Evolutionary conservation across 2,113 vertebrate genomes (phyloP).

Genomic region (Dromiciops gliroides): DNA sequence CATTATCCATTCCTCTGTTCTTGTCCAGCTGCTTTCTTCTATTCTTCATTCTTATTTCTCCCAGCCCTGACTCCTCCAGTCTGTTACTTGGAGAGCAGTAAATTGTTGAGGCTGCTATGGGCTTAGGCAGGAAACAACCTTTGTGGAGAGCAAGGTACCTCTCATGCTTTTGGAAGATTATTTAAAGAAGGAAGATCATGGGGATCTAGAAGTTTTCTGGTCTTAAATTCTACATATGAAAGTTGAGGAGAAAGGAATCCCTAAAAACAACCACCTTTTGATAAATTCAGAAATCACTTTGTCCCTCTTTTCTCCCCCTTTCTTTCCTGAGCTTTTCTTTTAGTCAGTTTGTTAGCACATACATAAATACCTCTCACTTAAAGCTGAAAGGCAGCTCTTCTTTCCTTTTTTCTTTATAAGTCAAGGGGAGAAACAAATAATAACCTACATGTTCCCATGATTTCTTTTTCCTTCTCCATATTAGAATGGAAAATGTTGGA

Average conservation of each 20-base stretch:
- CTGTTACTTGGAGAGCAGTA: background rate
- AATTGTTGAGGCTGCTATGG: background rate
- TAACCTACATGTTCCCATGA: background rate
- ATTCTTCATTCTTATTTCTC: fast-evolving
- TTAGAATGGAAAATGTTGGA: background rate
- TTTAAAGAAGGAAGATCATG: too few relatives aligned
- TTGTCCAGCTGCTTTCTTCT: fast-evolving
- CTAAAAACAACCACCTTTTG: fast-evolving
- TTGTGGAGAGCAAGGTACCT: background rate
- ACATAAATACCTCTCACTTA: background rate
- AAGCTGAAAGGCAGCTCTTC: background rate
- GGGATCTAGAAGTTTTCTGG: background rate
- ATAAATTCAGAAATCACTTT: background rate
- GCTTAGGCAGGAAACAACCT: background rate
- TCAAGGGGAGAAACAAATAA: background rate
- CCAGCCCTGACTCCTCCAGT: background rate
- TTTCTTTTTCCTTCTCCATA: background rate
- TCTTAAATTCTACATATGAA: background rate
- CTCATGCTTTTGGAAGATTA: background rate
- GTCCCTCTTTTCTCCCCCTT: background rate
- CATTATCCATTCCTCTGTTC: background rate
- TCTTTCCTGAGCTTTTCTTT: background rate
- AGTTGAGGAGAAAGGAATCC: background rate
- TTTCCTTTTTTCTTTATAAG: background rate
- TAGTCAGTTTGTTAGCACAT: background rate